These are phyloP conservation scores for Mythimna ferrago DNA, from an alignment of 2,888 invertebrate species.

Conservation along the genomic window DNA sequence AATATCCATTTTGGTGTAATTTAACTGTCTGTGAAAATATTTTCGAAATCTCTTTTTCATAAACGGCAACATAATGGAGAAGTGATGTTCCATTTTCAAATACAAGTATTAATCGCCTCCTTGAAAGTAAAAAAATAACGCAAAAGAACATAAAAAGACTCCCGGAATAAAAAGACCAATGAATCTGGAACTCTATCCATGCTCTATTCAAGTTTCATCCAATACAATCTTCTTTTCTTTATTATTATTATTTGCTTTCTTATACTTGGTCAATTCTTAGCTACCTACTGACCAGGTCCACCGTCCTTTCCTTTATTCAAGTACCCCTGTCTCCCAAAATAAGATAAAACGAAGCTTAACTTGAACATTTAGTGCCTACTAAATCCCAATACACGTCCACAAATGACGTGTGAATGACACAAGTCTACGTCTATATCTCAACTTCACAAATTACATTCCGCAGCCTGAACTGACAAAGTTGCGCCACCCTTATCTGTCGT, in stretches of 20 bases:
- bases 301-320: neutral
- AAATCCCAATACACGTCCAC: constrained; percentile 48
- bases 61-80: too few relatives aligned
- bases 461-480: constrained; percentile 36
- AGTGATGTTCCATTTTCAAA: too few relatives aligned
- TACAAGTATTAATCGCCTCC: too few relatives aligned
- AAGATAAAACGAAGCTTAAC: constrained; percentile 16
- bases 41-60: too few relatives aligned
- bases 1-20: neutral
- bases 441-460: constrained; percentile 58
- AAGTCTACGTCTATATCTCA: constrained; percentile 47
- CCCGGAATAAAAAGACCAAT: too few relatives aligned
- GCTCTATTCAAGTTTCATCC: too few relatives aligned
- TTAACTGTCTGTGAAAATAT: neutral
- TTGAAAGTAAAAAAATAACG: too few relatives aligned
- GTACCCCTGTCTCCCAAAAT: constrained; percentile 8
- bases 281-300: neutral
- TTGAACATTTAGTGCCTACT: constrained; percentile 20
- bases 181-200: too few relatives aligned
- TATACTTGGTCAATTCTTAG: neutral
- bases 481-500: constrained; percentile 45
- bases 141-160: too few relatives aligned
- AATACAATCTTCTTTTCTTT: too few relatives aligned
- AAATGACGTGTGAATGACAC: constrained; percentile 58
- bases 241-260: neutral